Conservation (phyloP, 2,113 vertebrate genomes). For the Thomomys bottae region DNA sequence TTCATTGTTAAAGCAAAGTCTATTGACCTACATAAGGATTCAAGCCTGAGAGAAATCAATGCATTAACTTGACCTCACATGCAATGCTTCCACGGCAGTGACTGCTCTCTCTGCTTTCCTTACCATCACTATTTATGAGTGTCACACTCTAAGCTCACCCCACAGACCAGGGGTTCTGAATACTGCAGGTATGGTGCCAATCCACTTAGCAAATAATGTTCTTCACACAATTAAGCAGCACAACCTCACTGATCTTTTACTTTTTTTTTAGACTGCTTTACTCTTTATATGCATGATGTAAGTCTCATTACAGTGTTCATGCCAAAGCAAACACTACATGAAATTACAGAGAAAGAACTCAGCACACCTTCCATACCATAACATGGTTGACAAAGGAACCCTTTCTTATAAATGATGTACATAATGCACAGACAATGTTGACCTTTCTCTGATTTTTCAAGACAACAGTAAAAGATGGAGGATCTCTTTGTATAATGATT, state of each 20-base stretch:
- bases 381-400: background rate
- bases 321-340: background rate
- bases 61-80: background rate
- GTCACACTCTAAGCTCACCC: background rate
- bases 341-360: background rate
- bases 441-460: background rate
- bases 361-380: background rate
- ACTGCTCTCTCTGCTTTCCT: background rate
- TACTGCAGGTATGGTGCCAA: background rate
- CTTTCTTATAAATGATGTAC: background rate
- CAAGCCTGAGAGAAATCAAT: background rate
- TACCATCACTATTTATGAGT: background rate
- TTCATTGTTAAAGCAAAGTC: constrained; percentile 18
- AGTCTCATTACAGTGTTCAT: background rate
- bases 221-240: background rate
- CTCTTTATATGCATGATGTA: background rate
- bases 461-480: constrained; percentile 28
- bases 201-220: background rate
- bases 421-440: background rate
- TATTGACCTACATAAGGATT: background rate
- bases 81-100: background rate
- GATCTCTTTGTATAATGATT: background rate
- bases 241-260: constrained; percentile 1
- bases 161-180: background rate
- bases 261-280: background rate